Percentiles rank a stretch among this genome's conserved stretches.
phyloP scores from a whole-genome alignment of 2,797 vertebrate genomes.

The Callimico goeldii region DNA sequence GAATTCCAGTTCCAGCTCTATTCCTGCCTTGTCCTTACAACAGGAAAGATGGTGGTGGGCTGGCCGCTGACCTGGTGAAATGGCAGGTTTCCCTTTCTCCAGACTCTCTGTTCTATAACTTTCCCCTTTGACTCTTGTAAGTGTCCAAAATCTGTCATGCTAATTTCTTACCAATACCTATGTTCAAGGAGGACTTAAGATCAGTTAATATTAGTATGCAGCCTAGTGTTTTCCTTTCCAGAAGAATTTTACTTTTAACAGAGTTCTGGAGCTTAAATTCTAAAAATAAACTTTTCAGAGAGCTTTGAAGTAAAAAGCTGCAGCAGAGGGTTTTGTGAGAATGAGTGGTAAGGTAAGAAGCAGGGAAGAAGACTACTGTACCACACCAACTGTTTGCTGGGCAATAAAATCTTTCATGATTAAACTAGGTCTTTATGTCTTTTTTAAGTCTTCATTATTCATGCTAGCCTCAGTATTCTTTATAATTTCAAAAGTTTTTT shows the following conservation, averaged over 20 bases:
- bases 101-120: background rate
- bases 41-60: background rate
- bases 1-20: background rate
- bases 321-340: background rate
- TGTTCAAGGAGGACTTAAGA: background rate
- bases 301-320: background rate
- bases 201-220: background rate
- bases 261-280: background rate
- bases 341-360: background rate
- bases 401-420: background rate
- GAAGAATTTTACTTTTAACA: background rate
- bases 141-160: background rate
- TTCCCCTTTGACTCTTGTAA: background rate
- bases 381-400: background rate
- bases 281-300: background rate
- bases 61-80: background rate
- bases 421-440: background rate
- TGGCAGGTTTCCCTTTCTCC: background rate
- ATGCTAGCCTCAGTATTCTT: slow-evolving; percentile 37
- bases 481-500: slow-evolving; percentile 15
- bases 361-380: background rate
- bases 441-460: slow-evolving; percentile 1
- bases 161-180: background rate
- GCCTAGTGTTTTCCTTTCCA: background rate
- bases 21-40: background rate